phyloP scores from a whole-genome alignment of 1,140 invertebrate species.

The Charaxes varanes region DNA sequence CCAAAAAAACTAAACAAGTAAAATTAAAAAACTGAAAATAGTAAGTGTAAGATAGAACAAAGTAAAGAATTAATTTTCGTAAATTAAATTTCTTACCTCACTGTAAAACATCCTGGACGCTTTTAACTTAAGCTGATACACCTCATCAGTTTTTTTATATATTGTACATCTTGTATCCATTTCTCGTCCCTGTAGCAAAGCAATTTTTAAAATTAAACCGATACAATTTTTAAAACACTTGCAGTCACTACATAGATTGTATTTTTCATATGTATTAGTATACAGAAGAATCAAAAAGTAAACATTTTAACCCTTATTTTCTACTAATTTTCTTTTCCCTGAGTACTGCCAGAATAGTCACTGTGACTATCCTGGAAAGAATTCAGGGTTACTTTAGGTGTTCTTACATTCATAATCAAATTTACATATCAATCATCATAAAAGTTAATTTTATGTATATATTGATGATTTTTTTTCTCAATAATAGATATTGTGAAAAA shows the following conservation, averaged over 20 bases:
- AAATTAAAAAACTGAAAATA: no score
- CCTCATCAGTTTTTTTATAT: slow-evolving; percentile 98
- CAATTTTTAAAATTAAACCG: slow-evolving; percentile 2
- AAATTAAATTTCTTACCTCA: slow-evolving; percentile 77
- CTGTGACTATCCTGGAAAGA: slow-evolving; percentile 43
- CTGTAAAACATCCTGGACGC: slow-evolving; percentile 95
- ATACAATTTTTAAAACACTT: slow-evolving; percentile 10
- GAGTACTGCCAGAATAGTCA: slow-evolving; percentile 47
- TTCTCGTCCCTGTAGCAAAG: slow-evolving; percentile 81
- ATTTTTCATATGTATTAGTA: slow-evolving; percentile 25
- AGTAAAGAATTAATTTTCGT: background rate
- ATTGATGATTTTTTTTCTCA: no score
- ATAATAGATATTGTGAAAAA: no score
- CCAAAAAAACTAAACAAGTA: no score
- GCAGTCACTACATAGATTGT: background rate
- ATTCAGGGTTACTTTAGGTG: slow-evolving; percentile 49
- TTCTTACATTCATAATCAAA: slow-evolving; percentile 6
- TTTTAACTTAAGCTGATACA: slow-evolving; percentile 97
- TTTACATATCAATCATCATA: background rate
- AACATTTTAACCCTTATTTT: slow-evolving; percentile 30
- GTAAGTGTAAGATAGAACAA: background rate
- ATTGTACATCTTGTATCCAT: slow-evolving; percentile 96
- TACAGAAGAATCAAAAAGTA: slow-evolving; percentile 27
- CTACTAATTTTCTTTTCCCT: slow-evolving; percentile 43
- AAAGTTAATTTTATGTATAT: no score